phyloP scores from a whole-genome alignment of 2,797 vertebrate genomes.

The Dipus sagitta region DNA sequence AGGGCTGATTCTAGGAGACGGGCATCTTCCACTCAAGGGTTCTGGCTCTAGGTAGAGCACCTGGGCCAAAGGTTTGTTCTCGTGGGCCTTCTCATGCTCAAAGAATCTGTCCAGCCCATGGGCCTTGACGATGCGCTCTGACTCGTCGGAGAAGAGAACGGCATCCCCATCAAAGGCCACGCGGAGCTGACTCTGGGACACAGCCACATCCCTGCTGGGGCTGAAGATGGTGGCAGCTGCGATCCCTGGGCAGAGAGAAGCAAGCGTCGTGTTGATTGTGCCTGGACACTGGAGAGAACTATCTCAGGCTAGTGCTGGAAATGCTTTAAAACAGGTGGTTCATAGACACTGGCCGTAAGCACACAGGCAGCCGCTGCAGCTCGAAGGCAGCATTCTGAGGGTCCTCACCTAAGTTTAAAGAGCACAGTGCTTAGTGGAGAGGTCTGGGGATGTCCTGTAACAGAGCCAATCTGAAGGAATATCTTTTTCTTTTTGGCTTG shows the following conservation, averaged over 20 bases:
- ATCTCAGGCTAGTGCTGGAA: neutral
- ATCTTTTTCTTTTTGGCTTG: no score
- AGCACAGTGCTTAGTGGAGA: neutral
- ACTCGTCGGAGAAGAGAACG: slow-evolving; percentile 98
- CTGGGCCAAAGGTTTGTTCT: slow-evolving; percentile 96
- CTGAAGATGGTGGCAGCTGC: slow-evolving; percentile 98
- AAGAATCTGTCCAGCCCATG: slow-evolving; percentile 98
- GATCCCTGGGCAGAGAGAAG: slow-evolving; percentile 87
- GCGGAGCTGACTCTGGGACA: slow-evolving; percentile 94
- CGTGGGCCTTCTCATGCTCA: slow-evolving; percentile 94
- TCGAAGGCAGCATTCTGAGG: neutral
- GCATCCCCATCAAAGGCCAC: slow-evolving; percentile 98
- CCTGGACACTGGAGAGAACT: neutral
- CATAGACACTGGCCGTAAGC: neutral
- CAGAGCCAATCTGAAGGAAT: neutral
- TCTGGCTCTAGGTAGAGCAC: slow-evolving; percentile 83
- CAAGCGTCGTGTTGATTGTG: neutral
- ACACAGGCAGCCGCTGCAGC: neutral
- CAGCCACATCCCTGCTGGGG: slow-evolving; percentile 91
- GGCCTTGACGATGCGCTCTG: slow-evolving; percentile 97
- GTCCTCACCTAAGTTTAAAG: neutral
- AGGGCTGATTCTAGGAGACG: neutral
- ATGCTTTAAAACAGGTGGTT: neutral
- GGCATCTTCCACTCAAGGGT: neutral
- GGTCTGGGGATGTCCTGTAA: neutral